Evolutionary conservation across 64 coral and sea anemone genomes (phyloP).

Genomic region (Porites lutea): DNA sequence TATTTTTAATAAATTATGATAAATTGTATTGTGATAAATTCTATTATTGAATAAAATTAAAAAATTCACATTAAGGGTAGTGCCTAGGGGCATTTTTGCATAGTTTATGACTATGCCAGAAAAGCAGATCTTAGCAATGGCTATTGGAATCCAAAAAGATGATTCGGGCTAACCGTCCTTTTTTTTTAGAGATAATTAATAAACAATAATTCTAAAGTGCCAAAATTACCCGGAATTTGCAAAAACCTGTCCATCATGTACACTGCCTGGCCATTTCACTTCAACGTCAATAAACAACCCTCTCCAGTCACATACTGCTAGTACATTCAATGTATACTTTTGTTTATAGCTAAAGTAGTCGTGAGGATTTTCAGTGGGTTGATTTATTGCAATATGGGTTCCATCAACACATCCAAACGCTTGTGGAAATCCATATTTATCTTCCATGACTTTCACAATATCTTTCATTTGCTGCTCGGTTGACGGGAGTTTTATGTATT

Average conservation of each 20-base stretch:
- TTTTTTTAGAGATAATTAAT: too few relatives aligned
- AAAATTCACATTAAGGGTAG: too few relatives aligned
- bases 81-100: conserved; percentile 5
- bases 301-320: conserved; percentile 39
- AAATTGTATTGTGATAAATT: too few relatives aligned
- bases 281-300: conserved; percentile 26
- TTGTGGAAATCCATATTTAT: conserved; percentile 30
- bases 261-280: conserved; percentile 47
- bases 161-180: too few relatives aligned
- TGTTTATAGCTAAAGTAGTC: conserved; percentile 19
- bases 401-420: conserved; percentile 33
- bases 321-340: conserved; percentile 20
- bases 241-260: conserved; percentile 53
- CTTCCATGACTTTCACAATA: conserved; percentile 13
- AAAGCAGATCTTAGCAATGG: too few relatives aligned
- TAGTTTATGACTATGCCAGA: conserved; percentile 5
- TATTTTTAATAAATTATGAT: too few relatives aligned
- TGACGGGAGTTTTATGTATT: conserved; percentile 62
- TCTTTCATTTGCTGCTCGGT: conserved; percentile 38
- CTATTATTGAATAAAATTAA: too few relatives aligned
- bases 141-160: too few relatives aligned
- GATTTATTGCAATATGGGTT: conserved; percentile 8
- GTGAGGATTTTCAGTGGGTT: not conserved
- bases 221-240: conserved; percentile 13
- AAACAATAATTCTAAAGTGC: too few relatives aligned